These are phyloP conservation scores for Caenorhabditis sinica DNA, from an alignment of 2,888 invertebrate genomes.

Conservation along the genomic window DNA sequence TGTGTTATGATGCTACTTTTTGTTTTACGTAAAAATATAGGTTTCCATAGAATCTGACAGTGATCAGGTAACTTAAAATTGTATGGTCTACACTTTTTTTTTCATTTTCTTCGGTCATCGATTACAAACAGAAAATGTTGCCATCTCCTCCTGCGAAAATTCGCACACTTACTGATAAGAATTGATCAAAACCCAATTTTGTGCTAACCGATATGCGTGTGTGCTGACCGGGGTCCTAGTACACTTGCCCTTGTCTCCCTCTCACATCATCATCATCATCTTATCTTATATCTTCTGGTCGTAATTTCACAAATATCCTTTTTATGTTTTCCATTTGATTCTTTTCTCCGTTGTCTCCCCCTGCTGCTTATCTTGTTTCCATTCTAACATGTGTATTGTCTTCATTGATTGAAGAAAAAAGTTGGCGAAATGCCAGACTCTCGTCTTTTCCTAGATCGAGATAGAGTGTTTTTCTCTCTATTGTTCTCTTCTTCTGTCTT, in stretches of 20 bases:
- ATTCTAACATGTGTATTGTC: conserved; percentile 27
- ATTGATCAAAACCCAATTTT: conserved; percentile 59
- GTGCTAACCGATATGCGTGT: conserved; percentile 33
- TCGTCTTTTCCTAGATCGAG: conserved; percentile 40
- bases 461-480: conserved; percentile 27
- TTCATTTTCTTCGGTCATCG: conserved; percentile 8
- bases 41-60: neutral
- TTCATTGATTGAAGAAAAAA: conserved; percentile 31
- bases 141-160: conserved; percentile 34
- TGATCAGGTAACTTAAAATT: neutral
- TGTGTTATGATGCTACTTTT: neutral
- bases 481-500: conserved; percentile 12
- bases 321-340: conserved; percentile 22
- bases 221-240: conserved; percentile 31
- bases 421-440: conserved; percentile 49
- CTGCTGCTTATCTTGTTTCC: conserved; percentile 49
- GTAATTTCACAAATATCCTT: conserved; percentile 27
- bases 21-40: neutral
- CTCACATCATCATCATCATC: neutral
- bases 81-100: neutral
- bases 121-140: conserved; percentile 58
- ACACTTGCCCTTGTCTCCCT: conserved; percentile 48
- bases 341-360: neutral
- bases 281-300: conserved; percentile 25
- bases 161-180: conserved; percentile 43